Evolutionary conservation across 2,888 invertebrate species (phyloP), one percentile per base, ranked within the genome.

Genomic region (Siphlonurus alternatus): DNA sequence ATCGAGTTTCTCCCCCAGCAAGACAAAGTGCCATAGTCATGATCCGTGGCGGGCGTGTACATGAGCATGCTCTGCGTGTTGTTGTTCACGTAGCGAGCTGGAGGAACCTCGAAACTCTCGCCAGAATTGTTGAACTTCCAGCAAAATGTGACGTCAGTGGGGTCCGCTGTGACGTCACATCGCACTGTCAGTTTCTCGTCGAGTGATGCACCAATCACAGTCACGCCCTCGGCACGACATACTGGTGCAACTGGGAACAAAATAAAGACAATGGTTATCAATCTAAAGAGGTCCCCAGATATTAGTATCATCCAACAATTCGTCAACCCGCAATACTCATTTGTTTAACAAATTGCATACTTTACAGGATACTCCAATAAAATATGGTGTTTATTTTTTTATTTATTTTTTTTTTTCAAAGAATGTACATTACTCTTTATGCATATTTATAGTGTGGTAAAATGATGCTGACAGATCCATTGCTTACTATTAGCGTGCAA

Each of bases 71-170:
- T 79, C 66, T 85, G 81, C 69, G 86, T 86, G 68, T 90, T 90
- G 75, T 89, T 89, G 69, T 82, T 83, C 69, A 85, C 80, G 67
- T 80, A 77, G 67, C 83, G 81, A n/a, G 83, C 82, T 2, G 89
- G 86, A 2, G 88, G 83, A 1, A 89, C 87, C 71, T 89, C 89
- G 68, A 89, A 84, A 72, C 87, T 88, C 73, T 91, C 91, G 18
- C 91, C 91, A 70, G 90, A 90, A 74, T 90, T 90, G 74, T 91
- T 93, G 76, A 93, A 90, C 72, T 90, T 89, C 93, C 93, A 93
- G 70, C 87, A 83, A 76, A 93, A 93, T 65, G 83, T 85, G 68
- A 93, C 89, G 71, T 89, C 88, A 66, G 84, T 84, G 0, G 93
- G 93, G 76, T 92, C 91, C 25, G 93, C 90, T 25, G 90, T 88